Base-by-base conservation (phyloP, 2,888 invertebrate species). In the Tillus elongatus region DNA sequence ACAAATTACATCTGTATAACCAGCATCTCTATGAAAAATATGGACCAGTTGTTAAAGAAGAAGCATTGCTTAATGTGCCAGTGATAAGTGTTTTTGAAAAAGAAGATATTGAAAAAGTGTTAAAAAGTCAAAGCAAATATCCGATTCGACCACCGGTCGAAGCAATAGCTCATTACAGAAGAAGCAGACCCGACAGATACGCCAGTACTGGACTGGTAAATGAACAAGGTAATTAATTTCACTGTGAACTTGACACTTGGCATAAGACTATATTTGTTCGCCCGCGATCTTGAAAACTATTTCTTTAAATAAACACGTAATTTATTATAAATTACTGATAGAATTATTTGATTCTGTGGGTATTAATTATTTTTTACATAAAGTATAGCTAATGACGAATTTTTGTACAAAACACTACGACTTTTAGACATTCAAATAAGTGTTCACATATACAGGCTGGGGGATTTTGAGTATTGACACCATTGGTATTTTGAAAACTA, bases 61-160 rank as follows among this genome's bases (percentile, higher is more conserved):
- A 83, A 53, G 78, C 81, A 32, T 70, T 83, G 24, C 80, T 81
- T 56, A 81, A 81, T 50, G 69, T 75, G 40, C 77, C 79, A 19
- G 73, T 89, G 34, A 75, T 89, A 30, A 84, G 80, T 46, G 67
- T 89, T 35, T 80, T 80, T 15, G 77, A 80, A 35, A 71, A 76
- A 19, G 63, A 65, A 1, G 86, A 86, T 45, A 77, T 90, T 44
- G 86, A 88, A 56, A 74, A 75, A 15, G 79, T 89, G 10, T 67
- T 88, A n/a, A 75, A 76, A 47, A 73, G 77, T 42, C 75, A 78
- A 8, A 79, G 82, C 43, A 80, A 77, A 57, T 79, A 78, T 53
- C 88, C 88, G 1, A 75, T 83, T 52, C 72, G 90, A 11, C 89
- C 90, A 8, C 83, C 85, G 16, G 85, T 85, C 2, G 86, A 86